A percentile compares a stretch with the other conserved stretches of the same genome.
These are phyloP conservation scores for Nibea albiflora DNA, from an alignment of 2,113 vertebrate genomes.

Conservation along the genomic window DNA sequence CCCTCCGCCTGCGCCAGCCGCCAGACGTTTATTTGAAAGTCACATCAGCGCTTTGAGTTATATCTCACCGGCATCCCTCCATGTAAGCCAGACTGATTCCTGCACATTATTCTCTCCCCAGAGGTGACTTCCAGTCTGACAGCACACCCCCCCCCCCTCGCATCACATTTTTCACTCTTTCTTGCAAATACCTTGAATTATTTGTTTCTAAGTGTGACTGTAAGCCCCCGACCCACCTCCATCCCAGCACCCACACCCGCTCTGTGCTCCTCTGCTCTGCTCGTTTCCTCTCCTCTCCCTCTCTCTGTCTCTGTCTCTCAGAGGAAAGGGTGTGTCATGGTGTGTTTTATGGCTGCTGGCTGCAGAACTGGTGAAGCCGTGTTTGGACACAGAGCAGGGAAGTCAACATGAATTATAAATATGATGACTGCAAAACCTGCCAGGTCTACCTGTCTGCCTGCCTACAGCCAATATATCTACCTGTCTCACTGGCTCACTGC, in stretches of 20 bases:
- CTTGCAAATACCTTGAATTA: slow-evolving; percentile 69
- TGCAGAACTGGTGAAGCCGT: slow-evolving; percentile 47
- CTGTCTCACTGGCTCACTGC: background rate
- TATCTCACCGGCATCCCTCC: slow-evolving; percentile 34
- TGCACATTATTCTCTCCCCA: slow-evolving; percentile 58
- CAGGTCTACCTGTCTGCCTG: slow-evolving; percentile 37
- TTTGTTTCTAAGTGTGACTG: slow-evolving; percentile 56
- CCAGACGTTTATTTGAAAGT: slow-evolving; percentile 61
- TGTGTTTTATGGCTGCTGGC: slow-evolving; percentile 77
- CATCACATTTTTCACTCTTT: slow-evolving; percentile 45
- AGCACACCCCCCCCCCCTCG: slow-evolving; percentile 31
- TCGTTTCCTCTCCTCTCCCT: slow-evolving; percentile 48
- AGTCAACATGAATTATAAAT: slow-evolving; percentile 77
- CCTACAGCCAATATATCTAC: slow-evolving; percentile 20
- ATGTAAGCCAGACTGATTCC: slow-evolving; percentile 49
- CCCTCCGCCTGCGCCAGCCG: slow-evolving; percentile 7
- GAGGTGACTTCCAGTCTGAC: slow-evolving; percentile 56
- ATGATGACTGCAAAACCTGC: slow-evolving; percentile 69
- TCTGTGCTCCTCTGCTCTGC: slow-evolving; percentile 53
- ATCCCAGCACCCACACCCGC: background rate
- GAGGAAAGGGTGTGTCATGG: slow-evolving; percentile 58
- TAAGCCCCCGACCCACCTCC: background rate
- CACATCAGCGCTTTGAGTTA: slow-evolving; percentile 43
- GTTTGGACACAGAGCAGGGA: slow-evolving; percentile 61
- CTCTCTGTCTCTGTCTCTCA: slow-evolving; percentile 36